Percentiles rank a stretch among this genome's conserved stretches.
phyloP scores from a whole-genome alignment of 2,888 invertebrate genomes.

The Frankliniella fusca region DNA sequence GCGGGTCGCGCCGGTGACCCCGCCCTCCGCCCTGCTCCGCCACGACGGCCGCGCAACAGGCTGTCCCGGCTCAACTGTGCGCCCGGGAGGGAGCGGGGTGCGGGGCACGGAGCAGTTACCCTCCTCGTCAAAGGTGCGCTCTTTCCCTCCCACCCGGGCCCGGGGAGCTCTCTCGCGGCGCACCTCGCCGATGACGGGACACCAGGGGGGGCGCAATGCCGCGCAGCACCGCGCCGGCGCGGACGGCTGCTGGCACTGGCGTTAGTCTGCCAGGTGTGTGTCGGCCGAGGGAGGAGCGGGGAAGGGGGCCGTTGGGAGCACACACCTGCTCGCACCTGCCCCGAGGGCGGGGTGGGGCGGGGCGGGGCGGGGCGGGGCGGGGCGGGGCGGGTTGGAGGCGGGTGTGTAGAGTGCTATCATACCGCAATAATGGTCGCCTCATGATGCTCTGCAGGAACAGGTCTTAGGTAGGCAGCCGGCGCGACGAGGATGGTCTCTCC shows the following conservation, averaged over 20 bases:
- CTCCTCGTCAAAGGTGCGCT: too few species aligned
- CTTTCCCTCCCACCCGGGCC: too few species aligned
- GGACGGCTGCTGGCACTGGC: not conserved
- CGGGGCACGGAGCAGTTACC: too few species aligned
- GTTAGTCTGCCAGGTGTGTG: slow-evolving; percentile 1
- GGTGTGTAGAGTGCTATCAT: not conserved
- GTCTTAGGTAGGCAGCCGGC: too few species aligned
- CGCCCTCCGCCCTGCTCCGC: too few species aligned
- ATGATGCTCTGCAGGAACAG: too few species aligned
- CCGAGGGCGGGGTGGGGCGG: not conserved
- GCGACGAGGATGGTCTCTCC: too few species aligned
- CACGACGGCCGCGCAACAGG: too few species aligned
- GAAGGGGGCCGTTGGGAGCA: not conserved
- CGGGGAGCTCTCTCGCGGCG: too few species aligned
- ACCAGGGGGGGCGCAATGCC: not conserved
- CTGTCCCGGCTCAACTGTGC: too few species aligned
- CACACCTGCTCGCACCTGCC: slow-evolving; percentile 23
- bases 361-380: not conserved
- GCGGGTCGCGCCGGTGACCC: too few species aligned
- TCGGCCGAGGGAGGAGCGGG: not conserved
- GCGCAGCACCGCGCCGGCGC: not conserved
- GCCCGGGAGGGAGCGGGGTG: too few species aligned
- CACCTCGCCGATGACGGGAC: not conserved
- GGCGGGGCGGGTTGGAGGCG: not conserved
- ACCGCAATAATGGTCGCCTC: not conserved